phyloP scores from a whole-genome alignment of 2,797 vertebrate genomes.

The Pempheris klunzingeri region DNA sequence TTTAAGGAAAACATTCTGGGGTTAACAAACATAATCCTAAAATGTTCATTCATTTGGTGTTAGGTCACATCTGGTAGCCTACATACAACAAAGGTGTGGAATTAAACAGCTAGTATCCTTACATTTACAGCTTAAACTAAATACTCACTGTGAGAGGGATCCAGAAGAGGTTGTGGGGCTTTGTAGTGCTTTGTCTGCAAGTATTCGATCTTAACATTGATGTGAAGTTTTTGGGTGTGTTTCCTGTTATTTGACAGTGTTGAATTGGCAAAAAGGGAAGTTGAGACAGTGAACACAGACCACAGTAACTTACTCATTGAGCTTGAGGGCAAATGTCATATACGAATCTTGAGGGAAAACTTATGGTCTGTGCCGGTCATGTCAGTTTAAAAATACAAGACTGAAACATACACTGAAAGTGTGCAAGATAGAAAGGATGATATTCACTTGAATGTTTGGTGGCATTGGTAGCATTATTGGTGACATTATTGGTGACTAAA shows the following conservation, averaged over 20 bases:
- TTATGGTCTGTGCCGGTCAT: not conserved
- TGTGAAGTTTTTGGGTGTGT: slow-evolving; percentile 51
- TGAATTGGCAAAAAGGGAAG: slow-evolving; percentile 50
- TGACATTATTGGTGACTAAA: too few relatives aligned
- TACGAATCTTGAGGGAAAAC: not conserved
- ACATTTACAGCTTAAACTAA: not conserved
- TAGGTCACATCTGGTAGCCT: not conserved
- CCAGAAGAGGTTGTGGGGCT: not conserved
- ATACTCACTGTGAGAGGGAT: slow-evolving; percentile 49
- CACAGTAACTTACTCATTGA: not conserved
- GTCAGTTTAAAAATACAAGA: not conserved
- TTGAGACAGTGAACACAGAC: slow-evolving; percentile 1
- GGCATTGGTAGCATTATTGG: not conserved
- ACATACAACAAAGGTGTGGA: not conserved
- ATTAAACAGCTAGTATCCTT: not conserved
- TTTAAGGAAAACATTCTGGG: slow-evolving; percentile 13
- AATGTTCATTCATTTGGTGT: not conserved
- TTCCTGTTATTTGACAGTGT: slow-evolving; percentile 54
- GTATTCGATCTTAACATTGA: not conserved
- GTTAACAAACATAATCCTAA: slow-evolving; percentile 14
- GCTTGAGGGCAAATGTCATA: not conserved
- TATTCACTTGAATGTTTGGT: not conserved
- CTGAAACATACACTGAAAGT: not conserved
- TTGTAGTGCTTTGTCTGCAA: not conserved
- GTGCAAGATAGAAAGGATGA: too few relatives aligned